These are phyloP conservation scores for Harpagoxenus sublaevis DNA, from an alignment of 2,888 invertebrate species.

Conservation along the genomic window DNA sequence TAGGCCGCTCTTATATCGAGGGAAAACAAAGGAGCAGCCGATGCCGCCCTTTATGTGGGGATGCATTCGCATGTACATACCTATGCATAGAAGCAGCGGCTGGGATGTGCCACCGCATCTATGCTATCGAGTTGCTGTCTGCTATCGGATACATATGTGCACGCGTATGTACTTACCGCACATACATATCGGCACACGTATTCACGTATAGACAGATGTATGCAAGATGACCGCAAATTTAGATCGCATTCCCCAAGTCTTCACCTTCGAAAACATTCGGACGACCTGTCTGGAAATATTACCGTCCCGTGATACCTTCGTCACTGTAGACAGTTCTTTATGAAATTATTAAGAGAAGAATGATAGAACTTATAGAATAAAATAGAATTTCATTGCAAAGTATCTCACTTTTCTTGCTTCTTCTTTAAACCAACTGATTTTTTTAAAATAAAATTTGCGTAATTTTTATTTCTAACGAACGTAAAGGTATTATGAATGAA, in stretches of 20 bases:
- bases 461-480: neutral
- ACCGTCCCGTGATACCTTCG: neutral
- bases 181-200: slow-evolving; percentile 24
- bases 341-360: neutral
- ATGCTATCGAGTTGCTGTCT: slow-evolving; percentile 39
- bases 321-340: neutral
- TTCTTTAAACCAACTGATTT: neutral
- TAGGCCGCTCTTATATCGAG: slow-evolving; percentile 33
- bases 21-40: slow-evolving; percentile 62
- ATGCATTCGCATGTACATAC: slow-evolving; percentile 44
- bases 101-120: slow-evolving; percentile 39
- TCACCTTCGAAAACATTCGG: slow-evolving; percentile 38
- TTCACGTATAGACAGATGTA: neutral
- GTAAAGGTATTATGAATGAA: neutral
- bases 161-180: slow-evolving; percentile 20
- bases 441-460: neutral
- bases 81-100: slow-evolving; percentile 47
- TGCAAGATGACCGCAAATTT: slow-evolving; percentile 52
- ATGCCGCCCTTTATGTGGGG: slow-evolving; percentile 55
- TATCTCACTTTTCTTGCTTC: neutral
- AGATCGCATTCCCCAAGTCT: slow-evolving; percentile 46
- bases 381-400: neutral
- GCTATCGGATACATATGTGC: slow-evolving; percentile 43
- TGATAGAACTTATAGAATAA: neutral
- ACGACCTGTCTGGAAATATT: slow-evolving; percentile 19